Conservation (phyloP, 2,888 invertebrate genomes). For the Spodoptera exigua region DNA sequence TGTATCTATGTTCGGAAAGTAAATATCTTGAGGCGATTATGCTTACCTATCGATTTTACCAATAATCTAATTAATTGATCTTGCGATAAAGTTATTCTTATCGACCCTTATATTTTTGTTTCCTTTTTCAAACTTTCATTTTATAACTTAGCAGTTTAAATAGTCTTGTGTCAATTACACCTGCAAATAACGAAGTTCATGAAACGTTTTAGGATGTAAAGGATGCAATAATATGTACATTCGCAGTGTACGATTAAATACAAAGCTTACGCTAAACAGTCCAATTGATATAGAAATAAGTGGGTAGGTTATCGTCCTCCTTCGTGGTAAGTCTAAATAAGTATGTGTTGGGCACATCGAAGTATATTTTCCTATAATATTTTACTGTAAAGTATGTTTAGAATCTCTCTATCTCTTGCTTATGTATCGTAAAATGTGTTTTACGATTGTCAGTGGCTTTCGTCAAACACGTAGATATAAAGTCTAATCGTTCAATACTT, state of each 20-base stretch:
- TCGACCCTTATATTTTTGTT: no score
- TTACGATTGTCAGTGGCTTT: slow-evolving; percentile 39
- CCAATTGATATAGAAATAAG: slow-evolving; percentile 1
- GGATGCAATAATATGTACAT: not conserved
- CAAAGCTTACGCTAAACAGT: not conserved
- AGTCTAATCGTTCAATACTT: slow-evolving; percentile 6
- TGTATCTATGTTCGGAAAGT: no score
- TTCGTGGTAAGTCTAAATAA: slow-evolving; percentile 34
- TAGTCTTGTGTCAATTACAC: no score
- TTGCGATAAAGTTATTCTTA: no score
- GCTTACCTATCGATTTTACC: no score
- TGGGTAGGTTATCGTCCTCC: slow-evolving; percentile 19
- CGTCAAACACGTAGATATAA: slow-evolving; percentile 4
- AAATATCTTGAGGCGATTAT: no score
- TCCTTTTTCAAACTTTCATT: no score
- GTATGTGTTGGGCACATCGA: slow-evolving; percentile 28
- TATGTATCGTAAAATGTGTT: slow-evolving; percentile 16
- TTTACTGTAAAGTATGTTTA: slow-evolving; percentile 45
- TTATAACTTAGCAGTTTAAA: no score
- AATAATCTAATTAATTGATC: no score
- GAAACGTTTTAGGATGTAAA: no score
- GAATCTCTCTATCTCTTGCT: slow-evolving; percentile 49
- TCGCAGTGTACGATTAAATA: slow-evolving; percentile 13
- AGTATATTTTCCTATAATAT: slow-evolving; percentile 52
- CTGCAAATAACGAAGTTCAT: no score